Percentiles rank a stretch among this genome's conserved stretches.
Conservation (phyloP, 2,113 vertebrate genomes). For the Anarrhichthys ocellatus region DNA sequence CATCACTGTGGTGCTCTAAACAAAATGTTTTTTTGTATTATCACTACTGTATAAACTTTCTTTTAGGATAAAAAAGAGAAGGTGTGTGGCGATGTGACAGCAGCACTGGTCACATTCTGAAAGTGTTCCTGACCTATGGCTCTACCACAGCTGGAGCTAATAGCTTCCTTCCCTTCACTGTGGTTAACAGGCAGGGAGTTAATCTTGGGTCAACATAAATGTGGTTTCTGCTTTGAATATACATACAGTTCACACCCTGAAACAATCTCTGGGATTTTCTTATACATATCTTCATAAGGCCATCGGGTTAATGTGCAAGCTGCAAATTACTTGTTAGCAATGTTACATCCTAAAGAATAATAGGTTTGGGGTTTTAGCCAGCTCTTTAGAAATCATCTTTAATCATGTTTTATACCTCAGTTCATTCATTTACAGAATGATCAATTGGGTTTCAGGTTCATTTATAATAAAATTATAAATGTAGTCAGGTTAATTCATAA, state of each 20-base stretch:
- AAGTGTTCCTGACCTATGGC: slow-evolving; percentile 21
- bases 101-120: slow-evolving; percentile 2
- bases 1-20: background rate
- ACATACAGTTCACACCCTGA: slow-evolving; percentile 2
- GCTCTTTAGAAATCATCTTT: background rate
- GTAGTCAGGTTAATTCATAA: background rate
- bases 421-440: background rate
- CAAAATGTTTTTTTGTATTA: background rate
- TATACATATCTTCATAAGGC: background rate
- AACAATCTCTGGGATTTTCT: slow-evolving; percentile 20
- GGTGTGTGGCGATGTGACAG: background rate
- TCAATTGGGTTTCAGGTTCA: background rate
- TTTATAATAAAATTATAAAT: background rate
- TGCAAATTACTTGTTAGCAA: slow-evolving; percentile 3
- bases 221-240: slow-evolving; percentile 20
- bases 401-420: background rate
- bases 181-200: slow-evolving; percentile 42
- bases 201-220: slow-evolving; percentile 38
- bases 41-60: background rate
- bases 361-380: background rate
- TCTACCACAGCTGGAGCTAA: slow-evolving; percentile 42
- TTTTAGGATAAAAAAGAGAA: background rate
- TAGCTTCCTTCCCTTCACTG: slow-evolving; percentile 30
- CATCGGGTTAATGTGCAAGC: background rate
- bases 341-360: background rate